Evolutionary conservation across 2,888 invertebrate species (phyloP), one percentile per base, ranked within the genome.

Genomic region (Aleiodes alternator): DNA sequence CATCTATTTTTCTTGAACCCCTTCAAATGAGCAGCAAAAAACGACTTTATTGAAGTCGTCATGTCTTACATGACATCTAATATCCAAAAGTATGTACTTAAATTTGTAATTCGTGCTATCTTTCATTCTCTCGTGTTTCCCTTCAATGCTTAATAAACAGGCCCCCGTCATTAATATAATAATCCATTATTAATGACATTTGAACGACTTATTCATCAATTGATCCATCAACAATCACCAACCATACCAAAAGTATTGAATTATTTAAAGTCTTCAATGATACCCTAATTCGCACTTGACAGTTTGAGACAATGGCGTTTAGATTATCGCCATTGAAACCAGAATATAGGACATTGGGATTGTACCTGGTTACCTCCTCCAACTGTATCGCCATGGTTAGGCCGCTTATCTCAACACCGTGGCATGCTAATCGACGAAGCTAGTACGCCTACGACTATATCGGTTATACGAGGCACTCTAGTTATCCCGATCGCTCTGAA

Each of bases 331-430:
- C 80, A 79, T 79, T 80, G 83, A 50, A 74, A 75, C 64, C 64
- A 57, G 72, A 73, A 31, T 73, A 71, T 69, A 71, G 77, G 72
- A 31, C 72, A 77, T 74, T 73, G 77, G 76, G 80, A 75, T 78
- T 75, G 76, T 76, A 75, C 43, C 69, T 9, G 56, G 74, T 77
- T 75, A 77, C 75, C 75, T 78, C 70, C 55, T 34, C 75, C 76
- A 83, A 85, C 86, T 87, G 84, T 85, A 86, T 84, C 84, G 85
- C 83, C 83, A 82, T 82, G 80, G 83, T 80, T 87, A 87, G 87
- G 85, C 86, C 86, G 87, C 87, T 88, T 88, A 87, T 87, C 88
- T 85, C 84, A 83, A 83, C 82, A 84, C 83, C 83, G 83, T 86
- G 85, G 86, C 85, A 84, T 85, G 87, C 87, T 88, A 87, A 87